Evolutionary conservation across 2,113 vertebrate species (phyloP), one percentile per base, ranked within the genome.

Genomic region (Ciconia boyciana): DNA sequence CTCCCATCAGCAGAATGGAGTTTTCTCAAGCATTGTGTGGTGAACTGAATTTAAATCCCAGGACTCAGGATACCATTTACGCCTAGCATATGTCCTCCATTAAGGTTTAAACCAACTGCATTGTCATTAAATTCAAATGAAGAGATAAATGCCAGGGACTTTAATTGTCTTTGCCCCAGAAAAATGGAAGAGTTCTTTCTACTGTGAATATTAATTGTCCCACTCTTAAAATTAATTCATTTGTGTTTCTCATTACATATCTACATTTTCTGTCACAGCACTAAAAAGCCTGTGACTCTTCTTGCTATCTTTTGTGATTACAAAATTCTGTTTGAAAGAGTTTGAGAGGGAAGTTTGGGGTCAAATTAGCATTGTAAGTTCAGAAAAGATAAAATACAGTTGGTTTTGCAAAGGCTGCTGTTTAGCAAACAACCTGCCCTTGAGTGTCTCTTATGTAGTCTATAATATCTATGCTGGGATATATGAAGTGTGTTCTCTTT

Each of bases 91-190:
- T 82, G 44, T 91, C 57, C 64, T 76, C 41, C 43, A 83, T 55
- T 94, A 96, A 95, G 49, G 15, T 93, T 97, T 95, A 88, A 93
- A 74, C 26, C 49, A 90, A 71, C 19, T 80, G 17, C 16, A 22
- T 43, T 91, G 26, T 91, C 69, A 46, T 93, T 96, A 93, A 93
- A 97, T 94, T 94, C 25, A 96, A 97, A 96, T 81, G 21, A 89
- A 95, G 68, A 88, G 3, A 75, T 32, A 93, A 94, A 90, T 76
- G 49, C 52, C 49, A 68, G 36, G 9, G 22, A 76, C 43, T 90
- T 93, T 76, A 89, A 91, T 61, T 97, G 39, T 76, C 78, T 96
- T 95, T 96, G n/a, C 14, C 22, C 88, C 26, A 84, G 71, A 96
- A 96, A 92, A 77, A 92, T 64, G 10, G 44, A 95, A 79, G 22